Evolutionary conservation across 2,113 vertebrate genomes (phyloP), one percentile per base, ranked within the genome.

Genomic region (Pelodiscus sinensis): DNA sequence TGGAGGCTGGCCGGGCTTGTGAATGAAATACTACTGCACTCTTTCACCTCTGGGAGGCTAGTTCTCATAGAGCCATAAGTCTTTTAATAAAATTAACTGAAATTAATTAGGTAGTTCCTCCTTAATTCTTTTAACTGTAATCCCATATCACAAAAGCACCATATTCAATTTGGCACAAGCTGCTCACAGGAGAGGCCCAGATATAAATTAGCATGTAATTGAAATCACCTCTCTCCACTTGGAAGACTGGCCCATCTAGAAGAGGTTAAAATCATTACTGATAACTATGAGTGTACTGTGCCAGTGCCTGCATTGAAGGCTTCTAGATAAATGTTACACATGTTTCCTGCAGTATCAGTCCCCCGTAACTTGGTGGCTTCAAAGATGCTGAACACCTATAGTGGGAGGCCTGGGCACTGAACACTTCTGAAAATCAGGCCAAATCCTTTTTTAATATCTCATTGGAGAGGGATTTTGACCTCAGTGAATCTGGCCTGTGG

Each of bases 101-200:
- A 89, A 96, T 95, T 94, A 94, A 95, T 93, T 95, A 89, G 92
- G 86, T 91, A 85, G 55, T 71, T 89, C 73, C 82, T 90, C 65
- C 65, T 87, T 90, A 82, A 91, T 88, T 94, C 92, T 96, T 97
- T 80, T 80, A 68, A 80, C 82, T 90, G 68, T 89, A 96, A 90
- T 94, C 90, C 92, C 81, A 1, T 93, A 78, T 90, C 93, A 95
- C 87, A 90, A 92, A 81, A 91, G 71, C 79, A 92, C 88, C 58
- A 3, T 77, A 86, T 91, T 94, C 84, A 92, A 11, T 96, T 81
- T 93, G 92, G 93, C 79, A 88, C 65, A 86, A 94, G 19, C 73
- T 12, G 14, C 55, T 95, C 88, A 75, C 83, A 54, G 73, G 90
- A 96, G 89, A 94, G 84, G 31, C 21, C 65, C 24, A 52, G 86